Conservation (phyloP, 2,888 invertebrate species). For the Metopia argyrocephala region DNA sequence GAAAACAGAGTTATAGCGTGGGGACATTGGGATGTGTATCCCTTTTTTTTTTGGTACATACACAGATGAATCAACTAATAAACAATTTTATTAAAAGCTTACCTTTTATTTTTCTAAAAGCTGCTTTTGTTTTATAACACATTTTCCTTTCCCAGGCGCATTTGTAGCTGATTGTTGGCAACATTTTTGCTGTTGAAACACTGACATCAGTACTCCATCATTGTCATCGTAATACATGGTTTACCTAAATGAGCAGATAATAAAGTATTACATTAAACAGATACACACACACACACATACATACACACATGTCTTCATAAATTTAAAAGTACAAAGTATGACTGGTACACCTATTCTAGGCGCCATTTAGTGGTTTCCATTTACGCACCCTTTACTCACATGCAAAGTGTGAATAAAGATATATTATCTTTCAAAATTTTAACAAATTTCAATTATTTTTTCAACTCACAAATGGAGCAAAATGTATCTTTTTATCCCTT, state of each 20-base stretch:
- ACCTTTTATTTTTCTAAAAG: neutral
- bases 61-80: no score
- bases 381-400: neutral
- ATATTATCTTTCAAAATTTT: conserved; percentile 20
- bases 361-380: neutral
- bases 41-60: no score
- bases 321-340: neutral
- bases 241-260: conserved; percentile 47
- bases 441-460: conserved; percentile 40
- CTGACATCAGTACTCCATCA: conserved; percentile 53
- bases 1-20: no score
- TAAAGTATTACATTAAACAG: conserved; percentile 35
- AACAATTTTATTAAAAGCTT: conserved; percentile 45
- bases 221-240: conserved; percentile 43
- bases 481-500: no score
- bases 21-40: no score
- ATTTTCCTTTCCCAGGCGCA: conserved; percentile 2
- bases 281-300: neutral
- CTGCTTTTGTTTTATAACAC: neutral
- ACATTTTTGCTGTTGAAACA: conserved; percentile 23
- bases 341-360: neutral
- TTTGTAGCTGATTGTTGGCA: conserved; percentile 35
- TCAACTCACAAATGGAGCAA: conserved; percentile 7
- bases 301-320: neutral
- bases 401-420: neutral